Percentiles rank a stretch among this genome's conserved stretches.
These are phyloP conservation scores for Dipus sagitta DNA, from an alignment of 2,797 vertebrate genomes.

Conservation along the genomic window DNA sequence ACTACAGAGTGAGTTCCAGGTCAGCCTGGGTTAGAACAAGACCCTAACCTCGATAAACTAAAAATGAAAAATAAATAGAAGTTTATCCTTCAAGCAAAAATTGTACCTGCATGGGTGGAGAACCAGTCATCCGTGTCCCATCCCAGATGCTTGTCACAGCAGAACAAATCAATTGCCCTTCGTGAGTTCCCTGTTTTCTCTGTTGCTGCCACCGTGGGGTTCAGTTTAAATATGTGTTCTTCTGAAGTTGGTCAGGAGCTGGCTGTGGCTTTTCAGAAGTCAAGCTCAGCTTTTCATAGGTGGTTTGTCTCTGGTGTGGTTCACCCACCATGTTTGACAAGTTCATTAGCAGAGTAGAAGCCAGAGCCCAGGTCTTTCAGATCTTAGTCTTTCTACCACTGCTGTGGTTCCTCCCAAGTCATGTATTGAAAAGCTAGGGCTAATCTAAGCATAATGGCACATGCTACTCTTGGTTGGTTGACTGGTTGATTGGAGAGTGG, in stretches of 20 bases:
- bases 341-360: background rate
- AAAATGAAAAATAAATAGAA: too few species aligned
- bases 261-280: background rate
- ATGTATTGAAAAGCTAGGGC: background rate
- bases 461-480: background rate
- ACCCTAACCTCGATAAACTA: too few species aligned
- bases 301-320: background rate
- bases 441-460: background rate
- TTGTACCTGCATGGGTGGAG: background rate
- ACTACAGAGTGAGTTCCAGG: too few species aligned
- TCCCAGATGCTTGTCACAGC: background rate
- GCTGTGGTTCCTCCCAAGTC: background rate
- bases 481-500: background rate
- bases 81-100: background rate
- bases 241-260: background rate
- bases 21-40: too few species aligned
- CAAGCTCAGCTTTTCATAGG: background rate
- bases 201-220: background rate
- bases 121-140: rapidly evolving
- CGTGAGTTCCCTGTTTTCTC: background rate
- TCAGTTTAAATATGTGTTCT: background rate
- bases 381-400: background rate
- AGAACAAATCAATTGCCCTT: rapidly evolving
- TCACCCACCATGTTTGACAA: background rate
- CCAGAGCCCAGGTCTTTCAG: background rate